A percentile compares a stretch with the other conserved stretches of the same genome.
Conservation (phyloP, 2,797 vertebrate genomes). For the Enteromius trimaculatus region DNA sequence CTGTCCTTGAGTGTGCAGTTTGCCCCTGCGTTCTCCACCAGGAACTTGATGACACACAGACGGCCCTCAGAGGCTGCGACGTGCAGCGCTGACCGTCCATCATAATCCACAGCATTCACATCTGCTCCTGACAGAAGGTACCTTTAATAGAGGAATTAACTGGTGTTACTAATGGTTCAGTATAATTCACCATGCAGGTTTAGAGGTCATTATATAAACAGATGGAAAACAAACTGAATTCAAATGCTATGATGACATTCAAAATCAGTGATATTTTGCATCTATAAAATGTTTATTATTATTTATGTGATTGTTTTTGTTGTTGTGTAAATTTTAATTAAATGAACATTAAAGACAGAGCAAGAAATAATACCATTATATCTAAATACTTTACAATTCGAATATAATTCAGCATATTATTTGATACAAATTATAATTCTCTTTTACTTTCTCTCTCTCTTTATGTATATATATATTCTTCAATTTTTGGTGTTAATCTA, state of each 20-base stretch:
- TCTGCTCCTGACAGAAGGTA: slow-evolving; percentile 75
- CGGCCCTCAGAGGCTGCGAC: slow-evolving; percentile 74
- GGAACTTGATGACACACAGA: slow-evolving; percentile 71
- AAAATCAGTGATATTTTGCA: neutral
- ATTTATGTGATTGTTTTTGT: neutral
- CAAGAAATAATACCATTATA: neutral
- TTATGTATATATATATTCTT: neutral
- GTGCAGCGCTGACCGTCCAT: slow-evolving; percentile 74
- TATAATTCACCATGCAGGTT: neutral
- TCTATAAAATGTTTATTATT: neutral
- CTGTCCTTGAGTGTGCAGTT: slow-evolving; percentile 68
- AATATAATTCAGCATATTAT: neutral
- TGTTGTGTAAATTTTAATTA: neutral
- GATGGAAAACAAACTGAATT: neutral
- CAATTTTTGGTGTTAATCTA: neutral
- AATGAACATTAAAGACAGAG: neutral
- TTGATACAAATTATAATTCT: neutral
- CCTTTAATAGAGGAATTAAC: slow-evolving; percentile 61
- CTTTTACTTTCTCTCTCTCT: neutral
- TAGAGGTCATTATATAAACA: neutral
- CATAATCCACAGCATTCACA: slow-evolving; percentile 74
- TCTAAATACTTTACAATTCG: neutral
- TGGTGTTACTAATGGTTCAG: neutral
- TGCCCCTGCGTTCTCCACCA: slow-evolving; percentile 71
- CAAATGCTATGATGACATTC: neutral